Conservation (phyloP, 2,888 invertebrate species). For the Pseudanteris insignis region DNA sequence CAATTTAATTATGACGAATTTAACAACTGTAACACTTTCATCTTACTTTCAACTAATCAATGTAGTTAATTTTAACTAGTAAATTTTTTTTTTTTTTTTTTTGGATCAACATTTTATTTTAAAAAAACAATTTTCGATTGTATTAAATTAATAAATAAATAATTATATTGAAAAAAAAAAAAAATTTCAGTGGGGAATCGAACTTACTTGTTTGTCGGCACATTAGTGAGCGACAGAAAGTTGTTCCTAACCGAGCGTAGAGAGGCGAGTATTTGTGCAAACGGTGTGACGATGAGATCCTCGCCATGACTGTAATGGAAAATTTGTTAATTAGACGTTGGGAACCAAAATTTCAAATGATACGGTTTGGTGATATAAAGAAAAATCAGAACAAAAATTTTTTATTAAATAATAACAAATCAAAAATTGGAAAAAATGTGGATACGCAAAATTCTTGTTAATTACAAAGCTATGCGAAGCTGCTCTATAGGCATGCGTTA, state of each 20-base stretch:
- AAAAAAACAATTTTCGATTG: not conserved
- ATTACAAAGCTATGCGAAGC: conserved; percentile 26
- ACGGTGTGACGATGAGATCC: conserved; percentile 99
- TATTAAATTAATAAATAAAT: conserved; percentile 49
- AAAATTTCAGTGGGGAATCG: not conserved
- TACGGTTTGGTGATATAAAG: too few relatives aligned
- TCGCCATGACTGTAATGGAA: conserved; percentile 87
- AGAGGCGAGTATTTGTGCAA: conserved; percentile 99
- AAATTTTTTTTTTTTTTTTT: too few relatives aligned
- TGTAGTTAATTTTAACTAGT: too few relatives aligned
- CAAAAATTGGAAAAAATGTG: conserved; percentile 5
- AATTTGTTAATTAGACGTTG: conserved; percentile 12
- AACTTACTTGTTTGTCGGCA: conserved; percentile 86
- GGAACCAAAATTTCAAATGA: conserved; percentile 1
- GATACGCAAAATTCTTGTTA: conserved; percentile 1
- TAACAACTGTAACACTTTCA: too few relatives aligned
- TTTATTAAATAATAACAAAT: not conserved
- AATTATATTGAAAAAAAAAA: conserved; percentile 1
- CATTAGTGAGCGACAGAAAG: conserved; percentile 96
- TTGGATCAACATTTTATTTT: too few relatives aligned
- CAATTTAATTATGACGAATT: too few relatives aligned
- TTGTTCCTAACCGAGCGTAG: conserved; percentile 98
- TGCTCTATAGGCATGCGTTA: conserved; percentile 14
- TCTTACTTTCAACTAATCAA: too few relatives aligned
- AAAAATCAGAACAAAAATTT: not conserved